Evolutionary conservation across 2,888 invertebrate species (phyloP), one percentile per base, ranked within the genome.

Genomic region (Dynastes grantii): DNA sequence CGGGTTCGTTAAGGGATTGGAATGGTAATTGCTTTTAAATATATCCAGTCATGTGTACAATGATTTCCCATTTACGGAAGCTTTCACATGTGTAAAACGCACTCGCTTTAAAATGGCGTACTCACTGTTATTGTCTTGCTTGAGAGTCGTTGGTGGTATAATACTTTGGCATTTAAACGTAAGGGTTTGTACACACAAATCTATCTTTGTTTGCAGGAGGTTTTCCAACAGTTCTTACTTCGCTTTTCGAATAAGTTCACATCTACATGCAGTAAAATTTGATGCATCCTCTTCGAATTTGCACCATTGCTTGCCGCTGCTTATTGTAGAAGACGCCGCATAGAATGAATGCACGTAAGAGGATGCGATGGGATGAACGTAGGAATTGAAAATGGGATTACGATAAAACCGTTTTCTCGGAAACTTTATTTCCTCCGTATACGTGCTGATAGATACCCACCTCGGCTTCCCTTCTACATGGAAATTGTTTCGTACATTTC

Each of bases 361-460:
- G 73, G 61, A 75, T 40, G 73, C 45, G 73, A 75, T 75, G 45
- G 61, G 13, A 40, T 49, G 68, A 68, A 68, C 68, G 68, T 75
- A 75, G 49, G 73, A 75, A 75, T 75, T 75, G 73, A 75, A 75
- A 75, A 75, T 75, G 73, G 73, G 73, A 75, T 75, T 75, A 75
- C 61, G 71, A 71, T 71, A 71, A 71, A 37, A 71, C 68, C 71
- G 61, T 75, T 68, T 61, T 37, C 73, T 61, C 22, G 61, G 63
- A 75, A 75, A 75, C 73, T 75, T 75, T 75, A 75, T 75, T 75
- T 37, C 11, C 61, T 27, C 45, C 49, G 61, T 40, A 61, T 49
- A 75, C 61, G 61, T 75, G 49, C 49, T 2, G 51, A 29, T 68
- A 51, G 27, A 27, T 68, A 27, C 9, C 45, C 51, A 63, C 32